Conservation (phyloP, 1,140 invertebrate species). For the Hetaerina americana region DNA sequence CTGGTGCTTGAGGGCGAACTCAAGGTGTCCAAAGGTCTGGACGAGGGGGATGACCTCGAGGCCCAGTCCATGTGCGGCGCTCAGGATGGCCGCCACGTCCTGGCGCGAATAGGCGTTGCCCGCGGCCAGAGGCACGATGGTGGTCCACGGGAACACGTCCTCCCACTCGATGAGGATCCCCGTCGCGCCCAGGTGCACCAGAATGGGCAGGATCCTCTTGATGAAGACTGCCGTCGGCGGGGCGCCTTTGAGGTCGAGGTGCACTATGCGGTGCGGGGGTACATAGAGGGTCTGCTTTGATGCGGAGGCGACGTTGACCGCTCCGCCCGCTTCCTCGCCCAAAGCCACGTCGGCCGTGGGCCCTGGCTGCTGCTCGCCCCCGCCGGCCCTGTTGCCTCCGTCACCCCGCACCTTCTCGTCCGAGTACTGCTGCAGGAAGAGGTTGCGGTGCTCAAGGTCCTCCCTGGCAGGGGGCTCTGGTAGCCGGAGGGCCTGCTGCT, state of each 20-base stretch:
- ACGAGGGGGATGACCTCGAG: conserved; percentile 82
- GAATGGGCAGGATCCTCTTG: conserved; percentile 30
- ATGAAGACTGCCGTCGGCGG: conserved; percentile 33
- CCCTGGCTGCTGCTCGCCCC: not conserved
- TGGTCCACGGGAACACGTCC: conserved; percentile 92
- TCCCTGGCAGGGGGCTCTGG: not conserved
- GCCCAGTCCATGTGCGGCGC: conserved; percentile 38
- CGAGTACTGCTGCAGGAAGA: not conserved
- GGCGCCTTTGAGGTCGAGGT: conserved; percentile 44
- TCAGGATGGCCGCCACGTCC: conserved; percentile 51
- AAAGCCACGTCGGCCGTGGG: not conserved
- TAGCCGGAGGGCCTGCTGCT: no score
- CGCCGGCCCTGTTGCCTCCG: not conserved
- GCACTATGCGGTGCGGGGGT: conserved; percentile 29
- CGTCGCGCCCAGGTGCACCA: conserved; percentile 47
- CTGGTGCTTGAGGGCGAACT: conserved; percentile 74
- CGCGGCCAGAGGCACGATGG: conserved; percentile 48
- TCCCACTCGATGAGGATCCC: conserved; percentile 90
- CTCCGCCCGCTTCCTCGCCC: not conserved
- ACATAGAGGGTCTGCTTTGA: conserved; percentile 17
- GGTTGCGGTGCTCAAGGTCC: not conserved
- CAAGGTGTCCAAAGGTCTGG: conserved; percentile 92
- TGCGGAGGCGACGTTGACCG: not conserved
- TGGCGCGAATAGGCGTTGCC: conserved; percentile 59
- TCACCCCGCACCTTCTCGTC: not conserved